Percentiles rank a stretch among this genome's conserved stretches.
Evolutionary conservation across 2,113 vertebrate species (phyloP).

Genomic region (Poeciliopsis turrubarensis): DNA sequence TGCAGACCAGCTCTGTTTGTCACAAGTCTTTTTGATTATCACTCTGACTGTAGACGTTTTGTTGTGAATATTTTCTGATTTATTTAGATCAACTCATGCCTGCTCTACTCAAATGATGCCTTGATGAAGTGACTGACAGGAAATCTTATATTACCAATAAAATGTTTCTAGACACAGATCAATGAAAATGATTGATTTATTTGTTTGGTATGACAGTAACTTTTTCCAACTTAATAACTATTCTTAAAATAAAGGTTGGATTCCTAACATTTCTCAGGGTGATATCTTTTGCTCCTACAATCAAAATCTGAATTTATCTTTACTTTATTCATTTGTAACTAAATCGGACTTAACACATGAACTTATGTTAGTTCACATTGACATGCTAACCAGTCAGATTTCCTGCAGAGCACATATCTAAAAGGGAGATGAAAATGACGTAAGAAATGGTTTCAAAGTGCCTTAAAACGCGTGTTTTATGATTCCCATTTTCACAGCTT

Average conservation of each 20-base stretch:
- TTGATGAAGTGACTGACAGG: neutral
- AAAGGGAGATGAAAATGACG: slow-evolving; percentile 9
- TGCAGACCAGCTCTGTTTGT: too few species aligned
- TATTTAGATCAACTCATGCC: neutral
- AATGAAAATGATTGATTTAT: neutral
- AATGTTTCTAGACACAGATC: neutral
- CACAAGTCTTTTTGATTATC: neutral
- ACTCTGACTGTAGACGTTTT: neutral
- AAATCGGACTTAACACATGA: neutral
- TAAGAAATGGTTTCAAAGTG: slow-evolving; percentile 11
- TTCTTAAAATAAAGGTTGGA: neutral
- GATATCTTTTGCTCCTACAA: neutral
- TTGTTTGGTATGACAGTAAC: neutral
- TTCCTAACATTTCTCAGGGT: neutral
- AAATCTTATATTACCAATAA: neutral
- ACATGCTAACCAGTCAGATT: slow-evolving; percentile 20
- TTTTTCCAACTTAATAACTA: neutral
- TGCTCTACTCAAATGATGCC: neutral
- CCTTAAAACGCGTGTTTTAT: slow-evolving; percentile 5
- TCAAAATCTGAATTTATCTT: neutral
- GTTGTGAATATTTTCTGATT: neutral
- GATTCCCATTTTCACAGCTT: slow-evolving; percentile 32
- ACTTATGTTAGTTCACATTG: slow-evolving; percentile 20
- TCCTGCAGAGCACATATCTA: slow-evolving; percentile 28
- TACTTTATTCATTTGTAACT: neutral